Evolutionary conservation across 2,888 invertebrate genomes (phyloP).

Genomic region (Branchipolynoe longqiensis): DNA sequence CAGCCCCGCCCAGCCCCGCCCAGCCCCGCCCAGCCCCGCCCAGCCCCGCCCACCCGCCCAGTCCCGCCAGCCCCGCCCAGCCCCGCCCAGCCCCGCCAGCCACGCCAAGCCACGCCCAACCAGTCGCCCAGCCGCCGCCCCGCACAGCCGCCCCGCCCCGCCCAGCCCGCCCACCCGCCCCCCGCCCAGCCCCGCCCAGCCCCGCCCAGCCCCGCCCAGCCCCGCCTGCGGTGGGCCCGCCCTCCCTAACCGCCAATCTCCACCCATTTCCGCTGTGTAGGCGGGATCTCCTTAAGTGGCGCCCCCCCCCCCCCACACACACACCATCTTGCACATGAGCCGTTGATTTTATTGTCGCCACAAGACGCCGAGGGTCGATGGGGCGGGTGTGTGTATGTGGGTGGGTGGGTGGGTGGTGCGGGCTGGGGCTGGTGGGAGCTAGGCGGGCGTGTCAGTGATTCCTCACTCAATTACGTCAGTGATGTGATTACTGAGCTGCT

Average conservation of each 20-base stretch:
- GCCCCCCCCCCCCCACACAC: background rate
- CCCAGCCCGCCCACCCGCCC: no score
- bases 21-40: no score
- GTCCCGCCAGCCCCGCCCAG: background rate
- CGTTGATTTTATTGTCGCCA: slow-evolving; percentile 42
- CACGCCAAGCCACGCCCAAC: no score
- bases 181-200: background rate
- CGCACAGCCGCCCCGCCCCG: background rate
- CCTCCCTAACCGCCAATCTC: slow-evolving; percentile 36
- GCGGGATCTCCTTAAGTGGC: slow-evolving; percentile 22
- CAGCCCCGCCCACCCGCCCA: slow-evolving; percentile 24
- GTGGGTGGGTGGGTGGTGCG: background rate
- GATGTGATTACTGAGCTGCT: slow-evolving; percentile 51
- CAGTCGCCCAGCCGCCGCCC: background rate
- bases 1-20: background rate
- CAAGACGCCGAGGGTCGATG: slow-evolving; percentile 32
- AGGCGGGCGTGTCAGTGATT: slow-evolving; percentile 35
- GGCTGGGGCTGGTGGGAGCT: no score
- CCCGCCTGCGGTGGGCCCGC: background rate
- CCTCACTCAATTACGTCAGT: slow-evolving; percentile 47
- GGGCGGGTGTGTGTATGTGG: background rate
- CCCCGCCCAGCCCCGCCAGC: slow-evolving; percentile 3
- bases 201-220: background rate
- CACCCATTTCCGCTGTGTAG: slow-evolving; percentile 28
- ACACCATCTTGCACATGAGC: slow-evolving; percentile 19